Evolutionary conservation across 2,113 vertebrate genomes (phyloP).

Genomic region (Caranx melampygus): DNA sequence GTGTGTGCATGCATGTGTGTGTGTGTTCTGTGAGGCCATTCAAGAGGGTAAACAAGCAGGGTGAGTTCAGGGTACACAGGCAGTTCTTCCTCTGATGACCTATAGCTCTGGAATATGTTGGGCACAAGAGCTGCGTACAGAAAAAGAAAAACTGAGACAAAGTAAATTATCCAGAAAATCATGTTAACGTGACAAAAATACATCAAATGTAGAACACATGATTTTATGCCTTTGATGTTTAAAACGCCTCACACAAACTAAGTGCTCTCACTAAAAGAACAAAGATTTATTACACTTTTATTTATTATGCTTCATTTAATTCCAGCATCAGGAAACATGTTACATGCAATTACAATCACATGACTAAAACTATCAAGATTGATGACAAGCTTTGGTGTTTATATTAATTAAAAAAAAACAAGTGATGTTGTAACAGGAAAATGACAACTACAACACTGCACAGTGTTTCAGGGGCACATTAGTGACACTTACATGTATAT

Average conservation of each 20-base stretch:
- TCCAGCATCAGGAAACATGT: conserved; percentile 26
- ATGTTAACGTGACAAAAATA: conserved; percentile 13
- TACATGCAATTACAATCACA: conserved; percentile 16
- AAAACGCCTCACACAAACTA: not conserved
- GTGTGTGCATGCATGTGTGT: not conserved
- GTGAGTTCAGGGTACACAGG: conserved; percentile 3
- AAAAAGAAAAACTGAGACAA: not conserved
- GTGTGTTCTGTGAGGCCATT: conserved; percentile 1
- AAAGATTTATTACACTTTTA: conserved; percentile 29
- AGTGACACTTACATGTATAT: conserved; percentile 5
- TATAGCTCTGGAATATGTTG: not conserved
- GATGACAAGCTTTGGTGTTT: conserved; percentile 40
- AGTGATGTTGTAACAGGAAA: not conserved
- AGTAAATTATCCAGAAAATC: conserved; percentile 22
- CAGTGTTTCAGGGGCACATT: not conserved
- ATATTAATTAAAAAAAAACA: conserved; percentile 7
- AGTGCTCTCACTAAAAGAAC: not conserved
- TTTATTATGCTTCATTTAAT: conserved; percentile 45
- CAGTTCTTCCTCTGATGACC: not conserved
- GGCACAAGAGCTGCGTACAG: not conserved
- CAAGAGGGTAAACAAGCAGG: not conserved
- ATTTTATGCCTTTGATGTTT: conserved; percentile 35
- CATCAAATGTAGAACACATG: conserved; percentile 10
- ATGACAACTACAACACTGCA: not conserved
- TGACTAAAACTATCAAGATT: conserved; percentile 7